phyloP scores from a whole-genome alignment of 2,888 invertebrate species.

The Sminthurides aquaticus region DNA sequence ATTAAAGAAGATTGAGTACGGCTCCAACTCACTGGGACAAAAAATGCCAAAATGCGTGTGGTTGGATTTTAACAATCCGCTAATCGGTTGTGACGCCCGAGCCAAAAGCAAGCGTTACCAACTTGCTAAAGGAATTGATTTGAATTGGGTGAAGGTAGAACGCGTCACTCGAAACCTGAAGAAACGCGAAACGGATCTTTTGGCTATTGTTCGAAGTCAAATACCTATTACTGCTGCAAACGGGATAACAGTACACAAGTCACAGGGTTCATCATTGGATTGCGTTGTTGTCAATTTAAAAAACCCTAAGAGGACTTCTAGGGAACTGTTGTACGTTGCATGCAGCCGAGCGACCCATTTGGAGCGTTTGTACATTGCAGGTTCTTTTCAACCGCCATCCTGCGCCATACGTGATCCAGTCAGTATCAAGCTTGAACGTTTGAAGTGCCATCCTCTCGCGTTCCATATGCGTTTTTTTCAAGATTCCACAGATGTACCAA shows the following conservation, averaged over 20 bases:
- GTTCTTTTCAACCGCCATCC: conserved; percentile 14
- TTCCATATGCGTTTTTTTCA: conserved; percentile 19
- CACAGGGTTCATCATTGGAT: conserved; percentile 23
- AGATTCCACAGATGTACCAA: conserved; percentile 13
- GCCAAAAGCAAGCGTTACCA: background rate
- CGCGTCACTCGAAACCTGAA: background rate
- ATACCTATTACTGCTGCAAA: conserved; percentile 30
- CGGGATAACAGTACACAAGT: conserved; percentile 32
- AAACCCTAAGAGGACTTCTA: background rate
- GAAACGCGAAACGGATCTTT: background rate
- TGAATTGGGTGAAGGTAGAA: conserved; percentile 5
- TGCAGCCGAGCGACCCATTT: conserved; percentile 27
- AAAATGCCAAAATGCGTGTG: conserved; percentile 10
- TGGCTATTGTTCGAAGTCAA: conserved; percentile 21
- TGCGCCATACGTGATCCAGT: conserved; percentile 13
- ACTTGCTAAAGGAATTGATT: background rate
- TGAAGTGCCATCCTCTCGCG: conserved; percentile 1
- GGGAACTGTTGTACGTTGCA: conserved; percentile 27
- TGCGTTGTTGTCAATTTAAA: conserved; percentile 19
- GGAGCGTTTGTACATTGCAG: conserved; percentile 24
- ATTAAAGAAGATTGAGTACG: conserved; percentile 18
- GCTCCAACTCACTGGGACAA: background rate
- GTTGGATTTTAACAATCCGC: conserved; percentile 23
- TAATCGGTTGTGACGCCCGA: conserved; percentile 14
- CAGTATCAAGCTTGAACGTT: conserved; percentile 8